These are phyloP conservation scores for Dermochelys coriacea DNA, from an alignment of 2,797 vertebrate species.

Conservation along the genomic window DNA sequence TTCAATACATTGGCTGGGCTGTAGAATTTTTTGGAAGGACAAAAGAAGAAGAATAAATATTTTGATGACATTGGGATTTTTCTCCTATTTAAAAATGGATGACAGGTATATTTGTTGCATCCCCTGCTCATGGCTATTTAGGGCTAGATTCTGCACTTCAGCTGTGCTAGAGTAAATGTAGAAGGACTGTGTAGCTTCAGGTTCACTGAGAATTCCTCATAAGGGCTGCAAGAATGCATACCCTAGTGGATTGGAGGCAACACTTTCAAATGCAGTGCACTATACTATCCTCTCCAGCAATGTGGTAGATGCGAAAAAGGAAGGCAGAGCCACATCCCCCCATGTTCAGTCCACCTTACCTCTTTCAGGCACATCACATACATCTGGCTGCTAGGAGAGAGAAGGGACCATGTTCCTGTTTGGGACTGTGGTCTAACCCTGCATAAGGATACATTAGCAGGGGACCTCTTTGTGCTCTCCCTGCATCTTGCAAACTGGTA, in stretches of 20 bases:
- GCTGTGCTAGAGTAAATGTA: too few relatives aligned
- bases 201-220: too few relatives aligned
- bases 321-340: accelerated
- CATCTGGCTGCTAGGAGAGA: not conserved
- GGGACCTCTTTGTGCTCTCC: not conserved
- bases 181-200: too few relatives aligned
- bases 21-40: too few relatives aligned
- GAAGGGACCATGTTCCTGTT: accelerated
- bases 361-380: not conserved
- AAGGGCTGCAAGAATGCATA: not conserved
- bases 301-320: constrained; percentile 14
- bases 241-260: constrained; percentile 3
- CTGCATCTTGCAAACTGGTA: not conserved
- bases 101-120: too few relatives aligned
- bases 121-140: too few relatives aligned
- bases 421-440: not conserved
- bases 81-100: too few relatives aligned
- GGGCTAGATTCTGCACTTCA: too few relatives aligned
- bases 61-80: too few relatives aligned
- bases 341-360: not conserved
- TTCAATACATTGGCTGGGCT: too few relatives aligned
- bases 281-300: not conserved
- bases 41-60: too few relatives aligned
- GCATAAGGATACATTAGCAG: not conserved
- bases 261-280: not conserved